Conservation (phyloP, 92 coral and sea anemone genomes). For the Parazoanthus swiftii region DNA sequence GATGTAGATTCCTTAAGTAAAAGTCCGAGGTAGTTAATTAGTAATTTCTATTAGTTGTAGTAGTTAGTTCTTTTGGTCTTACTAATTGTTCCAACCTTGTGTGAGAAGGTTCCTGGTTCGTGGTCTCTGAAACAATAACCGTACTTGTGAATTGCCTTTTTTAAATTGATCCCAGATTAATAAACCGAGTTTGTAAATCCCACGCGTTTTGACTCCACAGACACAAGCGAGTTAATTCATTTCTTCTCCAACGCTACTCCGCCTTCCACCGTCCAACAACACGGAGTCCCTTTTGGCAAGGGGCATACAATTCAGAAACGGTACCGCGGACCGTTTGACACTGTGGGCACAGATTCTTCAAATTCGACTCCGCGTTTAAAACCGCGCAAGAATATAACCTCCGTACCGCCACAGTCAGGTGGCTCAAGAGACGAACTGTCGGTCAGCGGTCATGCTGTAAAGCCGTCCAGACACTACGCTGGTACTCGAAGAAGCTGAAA, state of each 20-base stretch:
- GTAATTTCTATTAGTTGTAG: too few species aligned
- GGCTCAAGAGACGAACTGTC: slow-evolving; percentile 69
- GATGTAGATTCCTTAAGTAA: too few species aligned
- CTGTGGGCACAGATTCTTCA: slow-evolving; percentile 77
- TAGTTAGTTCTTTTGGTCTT: too few species aligned
- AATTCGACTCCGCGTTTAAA: slow-evolving; percentile 82
- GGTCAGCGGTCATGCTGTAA: slow-evolving; percentile 82
- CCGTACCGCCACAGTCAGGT: slow-evolving; percentile 53
- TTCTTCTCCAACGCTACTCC: slow-evolving; percentile 77
- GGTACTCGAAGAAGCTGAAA: slow-evolving; percentile 31
- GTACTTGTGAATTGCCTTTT: background rate
- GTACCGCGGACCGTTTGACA: slow-evolving; percentile 78
- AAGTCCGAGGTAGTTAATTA: too few species aligned
- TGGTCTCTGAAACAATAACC: too few species aligned
- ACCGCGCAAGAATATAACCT: slow-evolving; percentile 56
- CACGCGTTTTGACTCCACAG: background rate
- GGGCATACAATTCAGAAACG: slow-evolving; percentile 83
- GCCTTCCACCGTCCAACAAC: slow-evolving; percentile 78
- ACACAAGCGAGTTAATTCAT: slow-evolving; percentile 65
- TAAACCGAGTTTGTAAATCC: background rate
- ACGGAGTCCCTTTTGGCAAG: slow-evolving; percentile 63
- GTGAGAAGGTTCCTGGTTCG: too few species aligned
- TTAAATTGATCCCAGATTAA: background rate
- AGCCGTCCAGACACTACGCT: slow-evolving; percentile 64
- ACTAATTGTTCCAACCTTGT: too few species aligned